Conservation (phyloP, 1,140 invertebrate genomes). For the Papilio dardanus region DNA sequence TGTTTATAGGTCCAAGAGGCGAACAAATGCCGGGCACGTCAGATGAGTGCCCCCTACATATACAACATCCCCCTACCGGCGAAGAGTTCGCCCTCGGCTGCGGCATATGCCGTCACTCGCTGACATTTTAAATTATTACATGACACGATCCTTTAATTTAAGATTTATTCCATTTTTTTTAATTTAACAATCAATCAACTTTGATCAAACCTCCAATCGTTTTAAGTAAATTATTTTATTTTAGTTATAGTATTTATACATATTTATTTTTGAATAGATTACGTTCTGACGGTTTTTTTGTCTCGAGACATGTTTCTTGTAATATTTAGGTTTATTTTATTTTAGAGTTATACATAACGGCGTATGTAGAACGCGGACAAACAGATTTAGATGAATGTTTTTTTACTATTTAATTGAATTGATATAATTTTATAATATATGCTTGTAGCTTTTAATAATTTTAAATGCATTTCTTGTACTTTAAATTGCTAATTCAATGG, state of each 20-base stretch:
- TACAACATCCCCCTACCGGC: conserved; percentile 97
- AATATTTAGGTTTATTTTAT: not conserved
- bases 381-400: not conserved
- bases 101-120: conserved; percentile 98
- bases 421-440: not conserved
- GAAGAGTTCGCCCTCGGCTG: conserved; percentile 99
- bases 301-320: not conserved
- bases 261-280: not conserved
- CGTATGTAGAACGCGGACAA: not conserved
- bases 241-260: not conserved
- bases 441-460: not conserved
- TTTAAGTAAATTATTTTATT: not conserved
- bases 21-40: conserved; percentile 91
- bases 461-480: not conserved
- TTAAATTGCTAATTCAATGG: not conserved
- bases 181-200: not conserved
- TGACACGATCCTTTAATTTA: not conserved
- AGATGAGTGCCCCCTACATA: conserved; percentile 97
- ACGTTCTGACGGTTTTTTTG: not conserved
- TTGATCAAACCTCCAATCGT: not conserved
- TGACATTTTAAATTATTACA: conserved; percentile 90
- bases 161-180: not conserved
- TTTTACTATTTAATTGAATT: not conserved
- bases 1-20: conserved; percentile 90
- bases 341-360: not conserved